A percentile compares a stretch with the other conserved stretches of the same genome.
These are phyloP conservation scores for Arge pagana DNA, from an alignment of 2,888 invertebrate species.

Conservation along the genomic window DNA sequence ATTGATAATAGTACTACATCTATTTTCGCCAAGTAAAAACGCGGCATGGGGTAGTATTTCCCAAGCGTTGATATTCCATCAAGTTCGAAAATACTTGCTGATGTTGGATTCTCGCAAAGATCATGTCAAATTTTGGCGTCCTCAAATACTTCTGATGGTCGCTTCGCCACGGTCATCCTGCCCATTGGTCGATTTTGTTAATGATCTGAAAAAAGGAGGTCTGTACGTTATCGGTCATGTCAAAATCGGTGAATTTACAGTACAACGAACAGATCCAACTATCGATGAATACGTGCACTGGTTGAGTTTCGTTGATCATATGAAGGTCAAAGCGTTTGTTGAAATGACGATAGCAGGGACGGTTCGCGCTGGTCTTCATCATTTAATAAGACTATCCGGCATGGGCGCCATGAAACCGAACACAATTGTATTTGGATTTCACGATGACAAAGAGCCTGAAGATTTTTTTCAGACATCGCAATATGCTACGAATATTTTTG, in stretches of 20 bases:
- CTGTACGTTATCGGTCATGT: slow-evolving; percentile 89
- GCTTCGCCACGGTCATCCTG: slow-evolving; percentile 88
- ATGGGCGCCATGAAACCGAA: slow-evolving; percentile 99
- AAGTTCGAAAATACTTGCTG: slow-evolving; percentile 93
- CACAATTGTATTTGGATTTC: slow-evolving; percentile 93
- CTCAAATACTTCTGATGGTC: slow-evolving; percentile 92
- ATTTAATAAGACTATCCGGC: slow-evolving; percentile 88
- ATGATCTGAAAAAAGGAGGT: slow-evolving; percentile 95
- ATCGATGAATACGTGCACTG: slow-evolving; percentile 83
- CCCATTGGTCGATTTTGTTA: slow-evolving; percentile 94
- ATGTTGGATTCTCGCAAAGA: slow-evolving; percentile 95
- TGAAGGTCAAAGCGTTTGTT: slow-evolving; percentile 95
- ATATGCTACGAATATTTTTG: slow-evolving; percentile 60
- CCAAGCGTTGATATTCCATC: slow-evolving; percentile 97
- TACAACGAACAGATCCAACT: slow-evolving; percentile 69
- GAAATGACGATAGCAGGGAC: slow-evolving; percentile 87
- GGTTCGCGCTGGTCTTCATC: slow-evolving; percentile 89
- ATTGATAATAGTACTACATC: slow-evolving; percentile 85
- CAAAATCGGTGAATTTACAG: slow-evolving; percentile 65
- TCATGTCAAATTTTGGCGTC: slow-evolving; percentile 99
- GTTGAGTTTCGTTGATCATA: slow-evolving; percentile 92
- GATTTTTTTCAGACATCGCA: slow-evolving; percentile 75
- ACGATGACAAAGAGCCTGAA: slow-evolving; percentile 74
- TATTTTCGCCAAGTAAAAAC: slow-evolving; percentile 82
- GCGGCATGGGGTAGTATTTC: slow-evolving; percentile 96